phyloP scores from a whole-genome alignment of 2,888 invertebrate genomes.

The Mylabris sibirica region DNA sequence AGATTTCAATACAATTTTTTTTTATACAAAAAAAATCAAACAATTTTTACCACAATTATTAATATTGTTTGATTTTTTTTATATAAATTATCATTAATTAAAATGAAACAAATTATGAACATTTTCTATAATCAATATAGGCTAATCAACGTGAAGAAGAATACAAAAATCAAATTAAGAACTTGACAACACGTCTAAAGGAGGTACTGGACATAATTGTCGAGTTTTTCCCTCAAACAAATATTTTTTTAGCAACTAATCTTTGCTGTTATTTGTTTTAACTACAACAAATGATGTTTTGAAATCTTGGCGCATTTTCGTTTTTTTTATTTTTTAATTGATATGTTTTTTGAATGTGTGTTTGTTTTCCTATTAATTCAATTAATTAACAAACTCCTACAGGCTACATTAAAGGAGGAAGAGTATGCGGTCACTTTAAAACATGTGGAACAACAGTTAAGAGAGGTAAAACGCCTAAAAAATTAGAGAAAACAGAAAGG shows the following conservation, averaged over 20 bases:
- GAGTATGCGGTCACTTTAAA: conserved; percentile 91
- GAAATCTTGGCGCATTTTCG: conserved; percentile 20
- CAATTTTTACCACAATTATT: conserved; percentile 4
- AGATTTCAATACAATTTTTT: conserved; percentile 9
- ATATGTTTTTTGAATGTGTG: conserved; percentile 35
- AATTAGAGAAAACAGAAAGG: neutral
- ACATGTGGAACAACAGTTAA: conserved; percentile 86
- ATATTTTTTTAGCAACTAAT: neutral
- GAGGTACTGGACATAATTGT: conserved; percentile 74
- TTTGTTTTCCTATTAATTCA: conserved; percentile 56
- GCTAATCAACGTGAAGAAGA: conserved; percentile 99
- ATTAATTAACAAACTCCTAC: conserved; percentile 55
- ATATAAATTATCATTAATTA: conserved; percentile 17
- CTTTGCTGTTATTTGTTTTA: conserved; percentile 26
- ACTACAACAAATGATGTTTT: conserved; percentile 22
- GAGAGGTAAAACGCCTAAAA: conserved; percentile 78
- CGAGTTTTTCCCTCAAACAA: conserved; percentile 20
- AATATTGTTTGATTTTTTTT: conserved; percentile 8
- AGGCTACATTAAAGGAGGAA: conserved; percentile 97
- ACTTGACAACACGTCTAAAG: conserved; percentile 97
- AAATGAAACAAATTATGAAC: conserved; percentile 10
- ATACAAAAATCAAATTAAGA: conserved; percentile 99
- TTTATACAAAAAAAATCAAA: neutral
- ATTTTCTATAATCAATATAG: conserved; percentile 63
- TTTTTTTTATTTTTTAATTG: conserved; percentile 21